phyloP scores from a whole-genome alignment of 2,797 vertebrate genomes.

The Limosa lapponica region DNA sequence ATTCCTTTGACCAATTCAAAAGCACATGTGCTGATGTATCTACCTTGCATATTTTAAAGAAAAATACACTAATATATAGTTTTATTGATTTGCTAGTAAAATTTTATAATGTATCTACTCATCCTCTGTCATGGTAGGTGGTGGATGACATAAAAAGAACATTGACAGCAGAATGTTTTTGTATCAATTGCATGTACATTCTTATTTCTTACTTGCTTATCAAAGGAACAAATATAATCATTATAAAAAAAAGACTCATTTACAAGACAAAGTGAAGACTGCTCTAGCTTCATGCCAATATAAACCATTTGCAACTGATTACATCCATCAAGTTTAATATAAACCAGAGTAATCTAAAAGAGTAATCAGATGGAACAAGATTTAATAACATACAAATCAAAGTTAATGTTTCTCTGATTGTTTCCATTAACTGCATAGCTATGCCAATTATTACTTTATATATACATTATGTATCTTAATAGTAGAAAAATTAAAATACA shows the following conservation, averaged over 20 bases:
- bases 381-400: constrained; percentile 42
- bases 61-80: neutral
- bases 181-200: neutral
- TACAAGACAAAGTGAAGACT: constrained; percentile 16
- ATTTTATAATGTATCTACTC: neutral
- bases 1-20: neutral
- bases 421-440: constrained; percentile 36
- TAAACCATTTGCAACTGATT: constrained; percentile 40
- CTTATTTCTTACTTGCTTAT: constrained; percentile 25
- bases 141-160: neutral
- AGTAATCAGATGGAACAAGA: constrained; percentile 44
- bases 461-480: neutral
- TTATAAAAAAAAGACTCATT: neutral
- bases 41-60: neutral
- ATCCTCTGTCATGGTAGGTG: neutral
- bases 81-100: constrained; percentile 15
- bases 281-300: neutral
- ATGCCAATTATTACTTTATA: constrained; percentile 18
- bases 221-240: constrained; percentile 17
- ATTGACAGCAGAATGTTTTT: neutral
- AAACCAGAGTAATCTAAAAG: constrained; percentile 44
- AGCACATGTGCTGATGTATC: neutral
- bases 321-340: constrained; percentile 48
- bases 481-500: constrained; percentile 15
- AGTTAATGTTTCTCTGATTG: constrained; percentile 32